Evolutionary conservation across 2,888 invertebrate genomes (phyloP).

Genomic region (Stenolophus ochropezus): DNA sequence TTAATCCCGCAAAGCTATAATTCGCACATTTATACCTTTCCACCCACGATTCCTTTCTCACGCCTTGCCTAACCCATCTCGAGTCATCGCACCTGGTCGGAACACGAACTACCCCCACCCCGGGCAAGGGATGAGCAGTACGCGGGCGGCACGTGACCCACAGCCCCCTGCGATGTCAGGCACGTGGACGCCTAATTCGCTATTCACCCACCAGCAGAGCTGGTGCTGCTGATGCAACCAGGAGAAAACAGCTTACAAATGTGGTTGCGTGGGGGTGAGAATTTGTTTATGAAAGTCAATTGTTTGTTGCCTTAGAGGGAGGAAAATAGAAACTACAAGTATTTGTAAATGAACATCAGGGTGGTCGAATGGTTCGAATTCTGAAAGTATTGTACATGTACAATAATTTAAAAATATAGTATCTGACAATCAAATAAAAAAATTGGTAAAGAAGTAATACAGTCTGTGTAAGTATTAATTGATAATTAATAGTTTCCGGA

Average conservation of each 20-base stretch:
- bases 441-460: too few relatives aligned
- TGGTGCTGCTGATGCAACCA: slow-evolving; percentile 20
- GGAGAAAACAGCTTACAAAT: background rate
- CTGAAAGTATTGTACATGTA: too few relatives aligned
- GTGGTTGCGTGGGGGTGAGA: background rate
- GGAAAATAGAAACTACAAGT: too few relatives aligned
- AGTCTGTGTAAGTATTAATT: too few relatives aligned
- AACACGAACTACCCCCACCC: background rate
- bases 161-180: slow-evolving; percentile 40
- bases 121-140: background rate
- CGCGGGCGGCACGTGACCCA: slow-evolving; percentile 55
- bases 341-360: too few relatives aligned
- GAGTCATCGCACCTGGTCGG: background rate
- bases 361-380: too few relatives aligned
- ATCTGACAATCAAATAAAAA: too few relatives aligned
- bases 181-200: slow-evolving; percentile 57
- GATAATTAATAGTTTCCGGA: too few relatives aligned
- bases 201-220: slow-evolving; percentile 29
- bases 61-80: background rate
- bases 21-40: too few relatives aligned
- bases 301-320: too few relatives aligned
- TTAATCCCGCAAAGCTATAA: too few relatives aligned
- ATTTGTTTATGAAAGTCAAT: background rate
- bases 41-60: background rate
- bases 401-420: too few relatives aligned